These are phyloP conservation scores for Passer domesticus DNA, from an alignment of 2,113 vertebrate genomes.

Conservation along the genomic window DNA sequence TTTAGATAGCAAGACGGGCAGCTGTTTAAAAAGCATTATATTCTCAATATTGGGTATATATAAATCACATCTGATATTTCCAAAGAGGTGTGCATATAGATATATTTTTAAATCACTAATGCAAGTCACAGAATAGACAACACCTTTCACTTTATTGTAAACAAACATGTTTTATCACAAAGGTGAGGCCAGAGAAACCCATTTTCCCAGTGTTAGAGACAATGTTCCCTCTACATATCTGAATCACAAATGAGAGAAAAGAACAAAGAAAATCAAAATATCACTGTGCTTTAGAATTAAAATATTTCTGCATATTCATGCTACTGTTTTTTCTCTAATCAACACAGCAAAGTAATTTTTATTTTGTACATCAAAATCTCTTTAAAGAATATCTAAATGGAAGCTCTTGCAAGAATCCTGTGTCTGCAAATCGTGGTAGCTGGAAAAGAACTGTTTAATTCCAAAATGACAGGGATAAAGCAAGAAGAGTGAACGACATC, in stretches of 20 bases:
- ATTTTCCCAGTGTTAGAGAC: neutral
- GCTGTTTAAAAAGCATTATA: neutral
- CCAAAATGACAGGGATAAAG: neutral
- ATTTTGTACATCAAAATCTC: neutral
- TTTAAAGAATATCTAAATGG: neutral
- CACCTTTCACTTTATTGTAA: neutral
- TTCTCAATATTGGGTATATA: neutral
- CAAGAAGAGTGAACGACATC: neutral
- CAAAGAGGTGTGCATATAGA: neutral
- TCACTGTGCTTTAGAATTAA: neutral
- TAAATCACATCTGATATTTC: neutral
- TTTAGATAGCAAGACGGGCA: neutral
- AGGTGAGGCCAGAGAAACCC: neutral
- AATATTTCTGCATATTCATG: neutral
- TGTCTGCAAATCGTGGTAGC: neutral
- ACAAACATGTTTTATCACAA: neutral
- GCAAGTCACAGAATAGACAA: neutral
- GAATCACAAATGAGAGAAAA: neutral
- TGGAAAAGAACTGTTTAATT: neutral
- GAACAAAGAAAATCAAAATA: conserved; percentile 20
- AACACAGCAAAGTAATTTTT: neutral
- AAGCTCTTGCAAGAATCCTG: neutral
- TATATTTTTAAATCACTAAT: neutral
- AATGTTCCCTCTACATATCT: neutral
- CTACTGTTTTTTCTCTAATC: neutral